Evolutionary conservation across 1,140 invertebrate genomes (phyloP).

Genomic region (Leptinotarsa defecta): DNA sequence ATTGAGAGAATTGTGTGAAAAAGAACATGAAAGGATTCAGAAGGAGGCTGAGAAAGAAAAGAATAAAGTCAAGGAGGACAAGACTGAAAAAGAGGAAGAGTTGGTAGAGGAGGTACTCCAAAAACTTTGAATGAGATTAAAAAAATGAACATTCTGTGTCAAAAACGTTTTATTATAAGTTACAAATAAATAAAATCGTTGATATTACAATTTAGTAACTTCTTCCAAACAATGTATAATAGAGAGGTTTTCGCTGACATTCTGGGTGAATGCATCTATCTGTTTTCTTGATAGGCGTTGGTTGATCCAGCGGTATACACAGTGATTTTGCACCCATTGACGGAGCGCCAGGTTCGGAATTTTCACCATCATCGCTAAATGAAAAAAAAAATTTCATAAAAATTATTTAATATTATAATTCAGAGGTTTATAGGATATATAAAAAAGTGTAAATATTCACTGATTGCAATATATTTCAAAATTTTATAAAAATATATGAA

Average conservation of each 20-base stretch:
- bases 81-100: neutral
- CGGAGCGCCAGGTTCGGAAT: constrained; percentile 77
- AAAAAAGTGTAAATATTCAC: too few species aligned
- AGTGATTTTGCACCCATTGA: constrained; percentile 98
- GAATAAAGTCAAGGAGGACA: neutral
- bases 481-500: too few species aligned
- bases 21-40: constrained; percentile 62
- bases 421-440: neutral
- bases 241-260: constrained; percentile 80
- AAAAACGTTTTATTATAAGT: neutral
- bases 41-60: constrained; percentile 1
- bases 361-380: constrained; percentile 60
- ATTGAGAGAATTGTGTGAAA: constrained; percentile 62
- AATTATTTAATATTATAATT: neutral
- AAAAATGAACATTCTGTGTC: too few species aligned
- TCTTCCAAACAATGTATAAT: constrained; percentile 92
- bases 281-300: constrained; percentile 61
- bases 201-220: constrained; percentile 73
- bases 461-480: too few species aligned
- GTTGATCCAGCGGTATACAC: constrained; percentile 95
- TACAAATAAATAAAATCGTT: constrained; percentile 4
- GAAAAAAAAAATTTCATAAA: constrained; percentile 41
- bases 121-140: neutral
- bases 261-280: constrained; percentile 88
- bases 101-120: neutral